Evolutionary conservation across 2,797 vertebrate species (phyloP).

Genomic region (Syncerus caffer): DNA sequence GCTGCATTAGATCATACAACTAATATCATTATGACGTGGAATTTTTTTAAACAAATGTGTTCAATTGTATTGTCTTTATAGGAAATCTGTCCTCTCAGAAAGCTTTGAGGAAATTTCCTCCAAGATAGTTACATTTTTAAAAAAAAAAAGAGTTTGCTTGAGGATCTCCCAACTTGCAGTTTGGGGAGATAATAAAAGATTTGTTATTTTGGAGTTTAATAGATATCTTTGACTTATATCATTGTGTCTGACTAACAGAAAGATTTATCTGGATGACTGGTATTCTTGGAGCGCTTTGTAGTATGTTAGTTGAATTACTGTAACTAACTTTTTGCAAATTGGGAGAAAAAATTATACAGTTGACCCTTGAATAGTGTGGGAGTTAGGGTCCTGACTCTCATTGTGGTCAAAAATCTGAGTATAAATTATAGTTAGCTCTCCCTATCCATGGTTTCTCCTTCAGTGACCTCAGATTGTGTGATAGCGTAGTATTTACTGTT

Average conservation of each 20-base stretch:
- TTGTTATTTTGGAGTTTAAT: background rate
- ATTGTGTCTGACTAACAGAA: conserved; percentile 2
- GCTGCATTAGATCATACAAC: background rate
- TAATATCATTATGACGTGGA: background rate
- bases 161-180: background rate
- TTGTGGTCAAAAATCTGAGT: background rate
- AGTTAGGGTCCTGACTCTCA: too few relatives aligned
- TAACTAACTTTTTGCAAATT: background rate
- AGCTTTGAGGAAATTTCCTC: background rate
- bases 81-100: background rate
- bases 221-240: background rate
- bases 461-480: background rate
- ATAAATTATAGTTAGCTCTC: background rate
- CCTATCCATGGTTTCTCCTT: background rate
- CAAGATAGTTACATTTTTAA: background rate
- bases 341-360: background rate
- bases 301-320: conserved; percentile 11
- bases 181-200: background rate
- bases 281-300: background rate
- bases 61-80: background rate
- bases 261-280: background rate
- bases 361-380: background rate
- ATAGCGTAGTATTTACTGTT: background rate
- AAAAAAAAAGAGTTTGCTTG: background rate
- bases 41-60: background rate